Evolutionary conservation across 1,140 invertebrate species (phyloP), one percentile per base, ranked within the genome.

Genomic region (Heliconius eleuchia): DNA sequence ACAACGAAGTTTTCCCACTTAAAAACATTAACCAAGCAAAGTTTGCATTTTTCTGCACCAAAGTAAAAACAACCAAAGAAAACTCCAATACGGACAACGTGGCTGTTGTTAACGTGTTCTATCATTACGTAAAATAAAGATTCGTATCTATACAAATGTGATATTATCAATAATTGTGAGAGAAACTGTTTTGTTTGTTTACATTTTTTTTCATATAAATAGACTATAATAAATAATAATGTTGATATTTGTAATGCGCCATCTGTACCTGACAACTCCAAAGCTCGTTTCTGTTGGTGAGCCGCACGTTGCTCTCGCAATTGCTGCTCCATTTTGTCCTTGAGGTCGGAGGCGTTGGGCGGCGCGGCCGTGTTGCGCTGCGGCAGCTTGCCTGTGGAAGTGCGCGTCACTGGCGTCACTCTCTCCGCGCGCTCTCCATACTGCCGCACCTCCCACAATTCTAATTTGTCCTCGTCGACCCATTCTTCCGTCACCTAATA

Each of bases 371-470:
- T 77, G 91, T 77, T 94, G 82, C 91, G 95, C 77, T 82, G 96
- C 92, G 97, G 97, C 74, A 96, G 94, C 81, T 96, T 96, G 66
- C 96, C 97, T 1, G 97, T 97, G 23, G 96, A 95, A 82, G 97
- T 96, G 87, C 97, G 96, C 87, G 97, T 97, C 88, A 97, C 96
- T 91, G 96, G 96, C 13, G 93, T 92, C 16, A 89, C 91, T 57
- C 95, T 94, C 76, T 96, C 95, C 77, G 96, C 96, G 95, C 97
- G 98, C 91, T 99, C 99, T 50, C 98, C 98, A 92, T 99, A 99
- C 83, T 98, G 97, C 88, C 98, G 98, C 60, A 99, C 99, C 95
- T 99, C 99, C 98, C 99, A 99, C 1, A 99, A 89, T 91, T 99
- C 99, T 30, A 99, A 92, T 87, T 98, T 98, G 85, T 99, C 98